A percentile compares a stretch with the other conserved stretches of the same genome.
phyloP scores from a whole-genome alignment of 2,888 invertebrate species.

The Scelioninae gen. 1 region DNA sequence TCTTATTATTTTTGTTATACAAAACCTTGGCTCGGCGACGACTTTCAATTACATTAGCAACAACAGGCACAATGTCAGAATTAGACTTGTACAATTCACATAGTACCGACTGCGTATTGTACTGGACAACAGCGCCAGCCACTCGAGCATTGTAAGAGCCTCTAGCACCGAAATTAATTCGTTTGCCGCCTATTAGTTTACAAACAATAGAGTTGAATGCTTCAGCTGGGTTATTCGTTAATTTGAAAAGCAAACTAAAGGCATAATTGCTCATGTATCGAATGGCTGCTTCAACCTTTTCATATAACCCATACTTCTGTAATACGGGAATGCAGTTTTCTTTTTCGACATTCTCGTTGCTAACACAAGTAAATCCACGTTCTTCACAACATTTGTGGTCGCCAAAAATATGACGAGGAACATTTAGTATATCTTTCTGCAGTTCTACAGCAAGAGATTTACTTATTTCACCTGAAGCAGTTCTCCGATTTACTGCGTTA shows the following conservation, averaged over 20 bases:
- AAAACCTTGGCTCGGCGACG: neutral
- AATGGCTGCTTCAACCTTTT: slow-evolving; percentile 9
- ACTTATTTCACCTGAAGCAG: slow-evolving; percentile 1
- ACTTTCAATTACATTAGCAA: neutral
- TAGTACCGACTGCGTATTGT: slow-evolving; percentile 4
- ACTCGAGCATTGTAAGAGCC: slow-evolving; percentile 23
- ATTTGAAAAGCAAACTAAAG: slow-evolving; percentile 33
- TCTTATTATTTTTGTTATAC: too few relatives aligned
- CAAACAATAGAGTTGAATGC: neutral
- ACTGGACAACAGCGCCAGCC: slow-evolving; percentile 12
- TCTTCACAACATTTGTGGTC: slow-evolving; percentile 38
- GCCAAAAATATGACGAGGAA: too few relatives aligned
- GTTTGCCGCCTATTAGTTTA: slow-evolving; percentile 45
- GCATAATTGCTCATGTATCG: slow-evolving; percentile 35
- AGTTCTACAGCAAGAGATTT: neutral
- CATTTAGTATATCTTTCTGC: slow-evolving; percentile 37
- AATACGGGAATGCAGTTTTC: slow-evolving; percentile 16
- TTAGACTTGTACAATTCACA: neutral
- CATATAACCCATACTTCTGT: neutral
- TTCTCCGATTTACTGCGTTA: too few relatives aligned
- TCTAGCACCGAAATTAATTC: slow-evolving; percentile 15
- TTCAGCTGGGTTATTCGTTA: slow-evolving; percentile 9
- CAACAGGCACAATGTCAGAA: neutral
- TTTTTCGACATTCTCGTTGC: neutral
- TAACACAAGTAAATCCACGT: slow-evolving; percentile 13